Percentiles rank a stretch among this genome's conserved stretches.
Evolutionary conservation across 2,888 invertebrate species (phyloP).

Genomic region (Endotricha flammealis): DNA sequence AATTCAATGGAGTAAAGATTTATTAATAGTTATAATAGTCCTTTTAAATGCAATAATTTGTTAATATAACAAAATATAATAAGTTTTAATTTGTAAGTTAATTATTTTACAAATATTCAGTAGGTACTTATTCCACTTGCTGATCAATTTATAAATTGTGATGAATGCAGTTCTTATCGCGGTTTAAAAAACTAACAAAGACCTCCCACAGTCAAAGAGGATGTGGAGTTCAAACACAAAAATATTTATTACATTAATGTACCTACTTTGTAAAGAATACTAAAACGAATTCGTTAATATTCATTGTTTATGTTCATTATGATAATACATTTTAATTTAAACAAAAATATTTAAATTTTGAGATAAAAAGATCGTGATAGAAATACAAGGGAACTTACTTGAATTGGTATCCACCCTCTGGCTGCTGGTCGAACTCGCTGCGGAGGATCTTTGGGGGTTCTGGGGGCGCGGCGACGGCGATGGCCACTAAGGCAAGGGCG

Average conservation of each 20-base stretch:
- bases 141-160: too few species aligned
- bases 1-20: too few species aligned
- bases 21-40: too few species aligned
- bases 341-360: neutral
- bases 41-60: too few species aligned
- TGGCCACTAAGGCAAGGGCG: conserved; percentile 51
- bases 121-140: too few species aligned
- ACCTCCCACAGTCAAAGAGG: neutral
- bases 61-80: too few species aligned
- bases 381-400: conserved; percentile 30
- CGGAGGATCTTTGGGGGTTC: conserved; percentile 36
- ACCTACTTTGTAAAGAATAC: neutral
- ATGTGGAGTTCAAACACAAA: neutral
- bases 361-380: neutral
- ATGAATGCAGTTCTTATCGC: too few species aligned
- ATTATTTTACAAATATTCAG: too few species aligned
- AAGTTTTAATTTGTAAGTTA: too few species aligned
- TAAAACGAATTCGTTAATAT: too few species aligned
- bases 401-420: conserved; percentile 46
- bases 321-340: conserved; percentile 5
- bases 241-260: neutral
- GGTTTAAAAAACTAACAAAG: neutral
- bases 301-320: conserved; percentile 5
- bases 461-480: conserved; percentile 40
- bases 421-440: conserved; percentile 34